Evolutionary conservation across 2,888 invertebrate genomes (phyloP).

Genomic region (Steinernema carpocapsae): DNA sequence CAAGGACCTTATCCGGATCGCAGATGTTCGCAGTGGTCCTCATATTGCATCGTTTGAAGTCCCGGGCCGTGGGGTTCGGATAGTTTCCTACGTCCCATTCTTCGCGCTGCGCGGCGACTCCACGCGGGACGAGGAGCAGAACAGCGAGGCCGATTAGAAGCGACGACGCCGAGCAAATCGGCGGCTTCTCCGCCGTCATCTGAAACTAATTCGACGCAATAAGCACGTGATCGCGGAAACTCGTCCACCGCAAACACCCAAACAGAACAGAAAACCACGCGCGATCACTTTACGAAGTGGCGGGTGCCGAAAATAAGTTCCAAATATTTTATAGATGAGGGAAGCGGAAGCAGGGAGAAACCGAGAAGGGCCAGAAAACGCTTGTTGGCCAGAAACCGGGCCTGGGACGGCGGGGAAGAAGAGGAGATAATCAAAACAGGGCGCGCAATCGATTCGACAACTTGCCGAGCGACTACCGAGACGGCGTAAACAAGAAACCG

Average conservation of each 20-base stretch:
- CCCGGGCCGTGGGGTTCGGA: slow-evolving; percentile 60
- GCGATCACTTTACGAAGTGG: no score
- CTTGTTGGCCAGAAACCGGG: no score
- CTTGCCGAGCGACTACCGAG: no score
- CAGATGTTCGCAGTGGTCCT: slow-evolving; percentile 57
- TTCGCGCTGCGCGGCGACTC: neutral
- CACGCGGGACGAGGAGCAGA: neutral
- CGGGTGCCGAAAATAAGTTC: neutral
- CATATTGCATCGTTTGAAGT: slow-evolving; percentile 45
- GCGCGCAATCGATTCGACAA: slow-evolving; percentile 9
- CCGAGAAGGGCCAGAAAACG: neutral
- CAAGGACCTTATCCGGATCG: slow-evolving; percentile 64
- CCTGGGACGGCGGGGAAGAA: neutral
- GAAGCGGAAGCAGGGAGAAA: neutral
- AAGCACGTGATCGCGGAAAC: no score
- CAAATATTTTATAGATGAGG: neutral
- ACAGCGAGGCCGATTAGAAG: neutral
- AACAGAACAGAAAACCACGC: no score
- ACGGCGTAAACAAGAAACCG: slow-evolving; percentile 26
- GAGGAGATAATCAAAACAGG: neutral
- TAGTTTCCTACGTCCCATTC: slow-evolving; percentile 62
- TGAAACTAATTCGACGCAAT: neutral
- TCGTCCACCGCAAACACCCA: no score
- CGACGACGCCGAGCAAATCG: neutral
- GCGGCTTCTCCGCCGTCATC: slow-evolving; percentile 16